A percentile compares a stretch with the other conserved stretches of the same genome.
These are phyloP conservation scores for Drosophila setosimentum DNA, from an alignment of 2,888 invertebrate genomes.

Conservation along the genomic window DNA sequence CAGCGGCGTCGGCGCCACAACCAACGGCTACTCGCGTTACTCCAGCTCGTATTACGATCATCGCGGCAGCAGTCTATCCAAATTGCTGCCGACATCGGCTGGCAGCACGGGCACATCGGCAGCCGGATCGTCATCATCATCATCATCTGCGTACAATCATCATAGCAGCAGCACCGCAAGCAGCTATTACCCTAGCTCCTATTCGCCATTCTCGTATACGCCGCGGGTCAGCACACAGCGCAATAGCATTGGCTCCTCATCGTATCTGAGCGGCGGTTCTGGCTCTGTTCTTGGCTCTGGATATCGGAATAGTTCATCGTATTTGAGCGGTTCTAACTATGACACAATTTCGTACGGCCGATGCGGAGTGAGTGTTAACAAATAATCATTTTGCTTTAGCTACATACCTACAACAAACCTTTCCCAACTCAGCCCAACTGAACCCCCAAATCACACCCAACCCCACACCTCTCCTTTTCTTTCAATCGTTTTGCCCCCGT, in stretches of 20 bases:
- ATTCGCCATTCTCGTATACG: slow-evolving; percentile 74
- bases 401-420: slow-evolving; percentile 25
- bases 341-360: slow-evolving; percentile 84
- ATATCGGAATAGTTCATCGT: slow-evolving; percentile 82
- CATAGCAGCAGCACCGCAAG: slow-evolving; percentile 44
- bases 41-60: slow-evolving; percentile 74
- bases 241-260: slow-evolving; percentile 63
- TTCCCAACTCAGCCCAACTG: background rate
- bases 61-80: slow-evolving; percentile 80
- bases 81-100: slow-evolving; percentile 68
- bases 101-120: slow-evolving; percentile 32
- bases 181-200: slow-evolving; percentile 71
- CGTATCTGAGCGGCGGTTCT: slow-evolving; percentile 78
- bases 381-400: slow-evolving; percentile 34
- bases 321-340: slow-evolving; percentile 80
- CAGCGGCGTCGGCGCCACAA: slow-evolving; percentile 49
- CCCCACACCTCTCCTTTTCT: background rate
- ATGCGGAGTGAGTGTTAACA: slow-evolving; percentile 84
- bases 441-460: background rate
- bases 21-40: slow-evolving; percentile 78
- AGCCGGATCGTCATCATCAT: slow-evolving; percentile 32
- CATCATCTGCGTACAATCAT: slow-evolving; percentile 53
- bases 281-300: slow-evolving; percentile 59
- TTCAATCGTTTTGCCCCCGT: background rate
- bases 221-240: slow-evolving; percentile 76